These are phyloP conservation scores for Orientallactaga bullata DNA, from an alignment of 2,113 vertebrate species.

Conservation along the genomic window DNA sequence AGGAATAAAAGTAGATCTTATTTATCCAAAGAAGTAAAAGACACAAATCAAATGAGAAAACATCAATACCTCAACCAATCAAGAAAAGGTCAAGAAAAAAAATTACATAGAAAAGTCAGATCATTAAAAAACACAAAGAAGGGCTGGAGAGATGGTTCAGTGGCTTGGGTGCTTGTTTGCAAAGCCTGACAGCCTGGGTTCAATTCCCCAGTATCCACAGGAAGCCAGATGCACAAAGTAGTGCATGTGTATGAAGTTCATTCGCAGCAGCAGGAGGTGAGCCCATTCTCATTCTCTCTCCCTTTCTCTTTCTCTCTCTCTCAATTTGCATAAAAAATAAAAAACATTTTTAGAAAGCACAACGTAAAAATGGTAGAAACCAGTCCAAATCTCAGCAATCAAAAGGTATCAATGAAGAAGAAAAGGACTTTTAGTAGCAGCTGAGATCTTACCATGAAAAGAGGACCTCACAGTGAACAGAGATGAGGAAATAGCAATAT, in stretches of 20 bases:
- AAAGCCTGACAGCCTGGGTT: too few relatives aligned
- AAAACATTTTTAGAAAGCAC: not conserved
- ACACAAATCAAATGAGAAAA: not conserved
- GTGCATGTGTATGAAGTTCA: too few relatives aligned
- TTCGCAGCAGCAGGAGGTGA: too few relatives aligned
- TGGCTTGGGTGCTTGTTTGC: too few relatives aligned
- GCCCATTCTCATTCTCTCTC: too few relatives aligned
- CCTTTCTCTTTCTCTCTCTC: too few relatives aligned
- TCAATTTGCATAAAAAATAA: too few relatives aligned
- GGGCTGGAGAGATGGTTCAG: too few relatives aligned
- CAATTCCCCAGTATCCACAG: too few relatives aligned
- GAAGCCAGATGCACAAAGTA: too few relatives aligned
- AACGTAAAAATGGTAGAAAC: slow-evolving; percentile 19
- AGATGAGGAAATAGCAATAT: not conserved
- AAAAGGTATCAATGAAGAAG: not conserved
- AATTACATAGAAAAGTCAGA: not conserved
- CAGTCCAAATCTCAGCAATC: not conserved
- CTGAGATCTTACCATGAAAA: too few relatives aligned
- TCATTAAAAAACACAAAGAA: too few relatives aligned
- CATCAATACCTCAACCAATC: not conserved
- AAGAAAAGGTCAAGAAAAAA: not conserved
- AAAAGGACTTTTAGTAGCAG: not conserved
- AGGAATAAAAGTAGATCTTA: slow-evolving; percentile 18
- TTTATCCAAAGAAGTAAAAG: not conserved
- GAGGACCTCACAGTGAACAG: not conserved